Base-by-base conservation (phyloP, 2,888 invertebrate species). In the Mythimna vitellina region DNA sequence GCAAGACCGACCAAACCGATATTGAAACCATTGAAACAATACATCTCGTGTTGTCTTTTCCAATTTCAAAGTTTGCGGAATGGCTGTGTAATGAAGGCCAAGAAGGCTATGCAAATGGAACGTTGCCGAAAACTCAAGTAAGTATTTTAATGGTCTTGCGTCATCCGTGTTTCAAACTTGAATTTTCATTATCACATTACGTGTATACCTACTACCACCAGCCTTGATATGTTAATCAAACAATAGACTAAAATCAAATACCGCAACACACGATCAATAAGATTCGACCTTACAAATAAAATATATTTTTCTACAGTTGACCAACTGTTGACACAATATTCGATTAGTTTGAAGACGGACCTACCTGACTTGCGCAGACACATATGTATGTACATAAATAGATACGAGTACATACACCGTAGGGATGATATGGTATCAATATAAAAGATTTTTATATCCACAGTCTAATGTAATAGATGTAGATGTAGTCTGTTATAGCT, bases 161-260 rank as follows among this genome's bases (percentile, higher is more conserved):
- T 96, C 96, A 96, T 95, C 92, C 91, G 86, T 89, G 92, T 92
- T 95, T 94, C 93, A 95, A 96, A 96, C 96, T 96, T 96, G 96
- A 95, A 95, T 94, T 96, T 96, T 96, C 95, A 96, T 96, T 96
- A 96, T 96, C 96, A 96, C 96, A 93, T 95, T 92, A 92, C 92
- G 90, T 92, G 93, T 95, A 94, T 95, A 93, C 84, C 84, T 86
- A 86, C 93, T 93, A 92, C 93, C 92, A 91, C 88, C 91, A 96
- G 93, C 96, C 96, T 96, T 96, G 95, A 96, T 96, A 95, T 93
- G 93, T 95, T 95, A 93, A 92, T 93, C 96, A 96, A 96, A 96
- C 96, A 96, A 96, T 95, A 93, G 94, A 88, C 93, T 90, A 91
- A 95, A 95, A 94, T 93, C 95, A 95, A 95, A 94, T 91, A 90